Evolutionary conservation across 2,888 invertebrate species (phyloP), one percentile per base, ranked within the genome.

Genomic region (Flexamia atlantica): DNA sequence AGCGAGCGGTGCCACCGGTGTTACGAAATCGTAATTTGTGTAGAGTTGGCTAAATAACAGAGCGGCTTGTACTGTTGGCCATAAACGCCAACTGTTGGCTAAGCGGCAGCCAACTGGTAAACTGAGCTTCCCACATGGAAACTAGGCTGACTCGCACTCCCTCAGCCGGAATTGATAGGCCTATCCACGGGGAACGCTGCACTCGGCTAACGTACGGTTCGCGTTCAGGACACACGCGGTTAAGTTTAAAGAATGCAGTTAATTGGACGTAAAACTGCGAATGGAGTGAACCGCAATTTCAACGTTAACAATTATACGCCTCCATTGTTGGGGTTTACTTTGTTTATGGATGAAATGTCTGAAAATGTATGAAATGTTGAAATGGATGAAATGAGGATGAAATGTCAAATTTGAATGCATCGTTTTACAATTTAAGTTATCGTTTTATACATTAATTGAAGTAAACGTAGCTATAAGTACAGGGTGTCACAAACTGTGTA

Each of bases 61-160:
- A 64, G 64, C 57, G 57, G 64, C 64, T 4, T 64, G 64, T 64
- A 64, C n/a, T 64, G 64, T 30, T 17, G 64, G 64, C 64, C 64
- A 30, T 64, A 28, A 28, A 30, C 64, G 30, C 28, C 64, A 28
- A 64, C 64, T 28, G 64, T 64, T 64, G 64, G 64, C 30, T 28
- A 17, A 64, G 30, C 64, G 30, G 30, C 28, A 9, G 64, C 64
- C 64, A 12, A 64, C 64, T 64, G 64, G 64, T 64, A 64, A 57
- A 64, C 64, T 20, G 64, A 64, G 25, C 28, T 12, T 14, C 64
- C 9, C 14, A 25, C 10, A 64, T 23, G 57, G 64, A 64, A 64
- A 64, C 64, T 64, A 64, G 28, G 64, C 17, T 64, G 14, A 23
- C 14, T 57, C 23, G 23, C 14, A 17, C 12, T 9, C 17, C 17